Conservation (phyloP, 2,797 vertebrate species). For the Falco concolor region DNA sequence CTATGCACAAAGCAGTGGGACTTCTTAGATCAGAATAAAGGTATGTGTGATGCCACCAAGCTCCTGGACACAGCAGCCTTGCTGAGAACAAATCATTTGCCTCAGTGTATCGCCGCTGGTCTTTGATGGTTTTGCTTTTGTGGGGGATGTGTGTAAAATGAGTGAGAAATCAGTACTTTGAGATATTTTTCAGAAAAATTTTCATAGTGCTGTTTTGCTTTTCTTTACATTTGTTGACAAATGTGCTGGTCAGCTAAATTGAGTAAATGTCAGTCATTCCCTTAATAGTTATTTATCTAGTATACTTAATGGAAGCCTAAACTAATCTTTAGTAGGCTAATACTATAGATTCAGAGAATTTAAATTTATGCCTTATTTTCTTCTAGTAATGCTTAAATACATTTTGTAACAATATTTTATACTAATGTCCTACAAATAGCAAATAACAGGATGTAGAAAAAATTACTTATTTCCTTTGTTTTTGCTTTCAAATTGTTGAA, state of each 20-base stretch:
- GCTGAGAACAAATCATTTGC: too few species aligned
- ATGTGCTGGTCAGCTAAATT: not conserved
- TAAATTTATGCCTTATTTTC: not conserved
- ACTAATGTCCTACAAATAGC: not conserved
- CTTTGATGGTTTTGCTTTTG: not conserved
- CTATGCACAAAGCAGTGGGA: not conserved
- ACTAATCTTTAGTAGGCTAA: not conserved
- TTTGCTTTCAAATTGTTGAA: not conserved
- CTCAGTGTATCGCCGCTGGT: not conserved
- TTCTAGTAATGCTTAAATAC: not conserved
- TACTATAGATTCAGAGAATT: not conserved
- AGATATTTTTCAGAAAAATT: not conserved
- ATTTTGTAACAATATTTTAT: not conserved
- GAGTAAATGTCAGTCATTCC: not conserved
- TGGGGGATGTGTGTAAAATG: not conserved
- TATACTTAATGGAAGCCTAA: not conserved
- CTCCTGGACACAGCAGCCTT: fast-evolving
- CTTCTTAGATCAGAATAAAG: not conserved
- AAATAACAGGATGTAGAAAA: not conserved
- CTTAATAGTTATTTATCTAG: not conserved
- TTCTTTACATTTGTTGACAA: not conserved
- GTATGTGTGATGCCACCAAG: not conserved
- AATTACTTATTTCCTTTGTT: not conserved
- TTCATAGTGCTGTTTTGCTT: not conserved
- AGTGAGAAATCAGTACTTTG: not conserved